Evolutionary conservation across 2,797 vertebrate genomes (phyloP).

Genomic region (Hybognathus amarus): DNA sequence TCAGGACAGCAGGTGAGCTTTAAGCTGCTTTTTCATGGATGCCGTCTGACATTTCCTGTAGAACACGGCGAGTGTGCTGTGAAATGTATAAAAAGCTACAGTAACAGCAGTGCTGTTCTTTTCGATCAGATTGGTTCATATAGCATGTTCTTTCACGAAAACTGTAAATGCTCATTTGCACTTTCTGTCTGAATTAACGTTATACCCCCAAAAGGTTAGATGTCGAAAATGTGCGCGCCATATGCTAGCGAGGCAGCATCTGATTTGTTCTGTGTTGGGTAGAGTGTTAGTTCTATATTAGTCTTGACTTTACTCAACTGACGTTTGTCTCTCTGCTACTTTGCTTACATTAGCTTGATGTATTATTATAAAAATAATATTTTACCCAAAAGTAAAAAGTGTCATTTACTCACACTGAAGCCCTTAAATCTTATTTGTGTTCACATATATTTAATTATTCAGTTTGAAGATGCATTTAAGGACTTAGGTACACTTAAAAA

Average conservation of each 20-base stretch:
- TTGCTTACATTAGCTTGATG: not conserved
- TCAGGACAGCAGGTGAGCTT: constrained; percentile 41
- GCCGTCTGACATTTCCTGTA: constrained; percentile 21
- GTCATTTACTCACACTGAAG: not conserved
- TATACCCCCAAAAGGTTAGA: constrained; percentile 45
- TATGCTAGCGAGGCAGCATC: constrained; percentile 46
- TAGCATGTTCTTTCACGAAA: constrained; percentile 26
- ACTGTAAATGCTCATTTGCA: constrained; percentile 27
- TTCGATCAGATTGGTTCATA: constrained; percentile 9
- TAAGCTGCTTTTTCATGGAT: constrained; percentile 35
- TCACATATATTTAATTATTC: not conserved
- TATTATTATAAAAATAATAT: too few species aligned
- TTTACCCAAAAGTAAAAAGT: not conserved
- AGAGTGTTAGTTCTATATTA: constrained; percentile 25
- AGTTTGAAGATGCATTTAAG: not conserved
- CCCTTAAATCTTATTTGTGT: not conserved
- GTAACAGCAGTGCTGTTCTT: constrained; percentile 15
- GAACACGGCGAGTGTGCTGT: constrained; percentile 26
- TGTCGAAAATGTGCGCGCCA: constrained; percentile 42
- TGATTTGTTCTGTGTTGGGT: constrained; percentile 50
- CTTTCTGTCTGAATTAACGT: constrained; percentile 9
- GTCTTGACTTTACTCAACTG: constrained; percentile 18
- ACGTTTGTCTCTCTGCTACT: not conserved
- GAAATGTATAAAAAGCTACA: constrained; percentile 36
- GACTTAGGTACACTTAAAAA: too few species aligned